Evolutionary conservation across 2,888 invertebrate genomes (phyloP).

Genomic region (Eulithis prunata): DNA sequence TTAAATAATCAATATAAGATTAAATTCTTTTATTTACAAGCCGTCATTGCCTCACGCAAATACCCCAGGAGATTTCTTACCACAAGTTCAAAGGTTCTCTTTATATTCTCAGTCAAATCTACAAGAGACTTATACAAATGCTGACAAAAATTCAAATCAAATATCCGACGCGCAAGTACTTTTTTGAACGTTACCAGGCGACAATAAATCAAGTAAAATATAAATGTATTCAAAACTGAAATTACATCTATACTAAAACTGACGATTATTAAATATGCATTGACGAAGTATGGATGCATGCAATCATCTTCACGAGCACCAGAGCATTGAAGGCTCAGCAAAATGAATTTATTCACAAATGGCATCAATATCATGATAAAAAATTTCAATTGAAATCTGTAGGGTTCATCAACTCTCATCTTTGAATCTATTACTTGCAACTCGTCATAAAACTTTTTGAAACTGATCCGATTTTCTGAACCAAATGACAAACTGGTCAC

Average conservation of each 20-base stretch:
- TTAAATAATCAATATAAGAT: too few relatives aligned
- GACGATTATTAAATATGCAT: background rate
- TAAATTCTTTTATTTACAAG: too few relatives aligned
- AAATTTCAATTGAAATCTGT: too few relatives aligned
- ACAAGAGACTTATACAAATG: conserved; percentile 10
- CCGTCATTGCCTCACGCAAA: background rate
- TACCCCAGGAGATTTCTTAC: background rate
- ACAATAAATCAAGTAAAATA: conserved; percentile 9
- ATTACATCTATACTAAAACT: background rate
- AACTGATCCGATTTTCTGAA: background rate
- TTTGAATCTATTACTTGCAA: too few relatives aligned
- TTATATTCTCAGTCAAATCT: conserved; percentile 14
- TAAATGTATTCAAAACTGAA: conserved; percentile 1
- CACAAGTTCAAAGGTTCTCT: conserved; percentile 1
- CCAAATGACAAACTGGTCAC: background rate
- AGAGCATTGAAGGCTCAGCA: background rate
- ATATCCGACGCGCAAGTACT: background rate
- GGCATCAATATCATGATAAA: too few relatives aligned
- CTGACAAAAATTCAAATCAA: conserved; percentile 4
- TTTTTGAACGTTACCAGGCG: conserved; percentile 5
- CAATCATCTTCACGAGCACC: background rate
- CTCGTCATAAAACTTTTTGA: too few relatives aligned
- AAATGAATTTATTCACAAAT: background rate
- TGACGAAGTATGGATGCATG: background rate
- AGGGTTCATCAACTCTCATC: too few relatives aligned